Evolutionary conservation across 2,888 invertebrate genomes (phyloP), one percentile per base, ranked within the genome.

Genomic region (Pyrgus malvae): DNA sequence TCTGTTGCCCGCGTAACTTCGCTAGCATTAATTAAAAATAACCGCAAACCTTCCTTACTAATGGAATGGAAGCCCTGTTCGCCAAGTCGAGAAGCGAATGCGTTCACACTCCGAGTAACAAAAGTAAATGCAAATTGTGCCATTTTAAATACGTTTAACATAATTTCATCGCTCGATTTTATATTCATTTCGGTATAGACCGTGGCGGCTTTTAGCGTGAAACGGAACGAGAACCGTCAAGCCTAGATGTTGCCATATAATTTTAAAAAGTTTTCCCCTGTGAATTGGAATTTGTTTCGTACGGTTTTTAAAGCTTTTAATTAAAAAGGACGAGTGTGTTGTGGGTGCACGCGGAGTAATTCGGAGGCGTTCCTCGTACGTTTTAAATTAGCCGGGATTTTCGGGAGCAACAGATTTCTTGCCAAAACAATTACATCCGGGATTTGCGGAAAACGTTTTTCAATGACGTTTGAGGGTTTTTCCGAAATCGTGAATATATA

Each of bases 1-100:
- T 37, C 29, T 38, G 31, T 16, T 33, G 21, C 19, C 48, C 29
- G 33, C 49, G 48, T 55, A 58, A 59, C 56, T 60, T 57, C 40
- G 55, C 58, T 53, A 48, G 68, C 61, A 70, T 70, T 74, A 72
- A 76, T 74, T 74, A 69, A 73, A 71, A 73, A 72, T 69, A 70
- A 68, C 70, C 71, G 60, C 71, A 58, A 68, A 66, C 64, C 72
- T 66, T 44, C 33, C 54, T 8, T 62, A 60, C 63, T 65, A 69
- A 67, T 48, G 37, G 27, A 48, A 48, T 7, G 29, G 38, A 29
- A 21, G 38, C 12, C 14, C 14, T 29, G 31, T 23, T 40, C n/a
- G 14, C 49, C 12, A n/a, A 49, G 31, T 14, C 19, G 14, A 11
- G 12, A 11, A 45, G 5, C 25, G 44, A 42, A 17, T 17, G 17